Base-by-base conservation (phyloP, 2,797 vertebrate genomes). In the Podarcis siculus region DNA sequence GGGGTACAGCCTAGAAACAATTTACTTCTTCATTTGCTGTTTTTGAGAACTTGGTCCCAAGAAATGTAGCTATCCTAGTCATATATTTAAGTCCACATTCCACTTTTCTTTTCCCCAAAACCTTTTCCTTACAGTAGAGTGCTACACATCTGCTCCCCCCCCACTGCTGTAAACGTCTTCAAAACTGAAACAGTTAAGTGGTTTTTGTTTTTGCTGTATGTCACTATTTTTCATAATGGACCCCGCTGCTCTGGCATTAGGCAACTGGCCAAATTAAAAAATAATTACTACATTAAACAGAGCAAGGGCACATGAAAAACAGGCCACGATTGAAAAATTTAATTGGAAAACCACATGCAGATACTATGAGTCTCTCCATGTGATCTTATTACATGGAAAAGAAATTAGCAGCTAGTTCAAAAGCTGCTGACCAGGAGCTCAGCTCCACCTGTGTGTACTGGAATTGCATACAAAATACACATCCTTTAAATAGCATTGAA, bases 181-280 rank as follows among this genome's bases (percentile, higher is more conserved):
- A 79, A 55, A 35, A 3, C 69, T 82, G 55, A 91, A 90, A 64
- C 55, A 85, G 32, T 66, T 93, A 82, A 77, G 64, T 81, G 86
- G 77, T 87, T 75, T 82, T 23, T 15, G 13, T 55, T 42, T 85
- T 71, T 79, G 77, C 84, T 79, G 89, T 76, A 39, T 75, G 67
- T 92, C 88, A 69, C 67, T 79, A 49, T 82, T 92, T 94, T 77
- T 79, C 67, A 75, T 90, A 93, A 69, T 64, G 8, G 13, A 91
- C 80, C 66, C 83, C 76, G 64, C 80, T 93, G 39, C 89, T 35
- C 85, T 81, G 72, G 86, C 80, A 90, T 92, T 90, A 76, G 69
- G 89, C 86, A 91, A 91, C 75, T 89, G 77, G 77, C 79, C 90
- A 49, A 75, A 80, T 89, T 86, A 61, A 64, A 90, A 92, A 92